These are phyloP conservation scores for Aphis craccivora DNA, from an alignment of 1,140 invertebrate genomes.

Conservation along the genomic window DNA sequence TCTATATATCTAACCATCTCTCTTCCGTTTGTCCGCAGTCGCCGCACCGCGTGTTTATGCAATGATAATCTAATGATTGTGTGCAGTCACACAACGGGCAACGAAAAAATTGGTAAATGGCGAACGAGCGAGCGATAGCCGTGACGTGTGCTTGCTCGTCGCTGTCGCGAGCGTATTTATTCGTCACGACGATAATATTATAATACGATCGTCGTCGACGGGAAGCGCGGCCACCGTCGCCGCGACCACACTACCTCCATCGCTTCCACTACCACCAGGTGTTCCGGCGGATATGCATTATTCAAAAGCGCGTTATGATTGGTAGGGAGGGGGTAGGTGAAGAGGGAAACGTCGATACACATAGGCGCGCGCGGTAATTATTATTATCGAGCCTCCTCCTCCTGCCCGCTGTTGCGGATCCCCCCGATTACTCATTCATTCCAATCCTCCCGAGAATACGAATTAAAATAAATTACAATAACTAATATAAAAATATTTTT, in stretches of 20 bases:
- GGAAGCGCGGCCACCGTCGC: background rate
- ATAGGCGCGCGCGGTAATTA: constrained; percentile 28
- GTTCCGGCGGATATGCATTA: constrained; percentile 55
- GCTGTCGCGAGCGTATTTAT: background rate
- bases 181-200: background rate
- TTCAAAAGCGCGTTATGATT: constrained; percentile 14
- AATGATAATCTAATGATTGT: background rate
- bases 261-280: constrained; percentile 18
- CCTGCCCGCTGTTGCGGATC: too few species aligned
- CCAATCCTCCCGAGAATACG: background rate
- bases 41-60: background rate
- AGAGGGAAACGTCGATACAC: constrained; percentile 47
- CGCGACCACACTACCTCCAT: background rate
- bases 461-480: constrained; percentile 56
- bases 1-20: background rate
- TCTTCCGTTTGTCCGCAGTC: background rate
- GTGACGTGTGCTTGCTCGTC: background rate
- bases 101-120: background rate
- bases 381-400: constrained; percentile 44
- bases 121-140: background rate
- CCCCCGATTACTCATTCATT: too few species aligned
- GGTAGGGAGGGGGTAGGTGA: background rate
- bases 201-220: background rate
- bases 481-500: constrained; percentile 36
- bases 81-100: background rate